Evolutionary conservation across 2,113 vertebrate genomes (phyloP).

Genomic region (Catharus fuscescens): DNA sequence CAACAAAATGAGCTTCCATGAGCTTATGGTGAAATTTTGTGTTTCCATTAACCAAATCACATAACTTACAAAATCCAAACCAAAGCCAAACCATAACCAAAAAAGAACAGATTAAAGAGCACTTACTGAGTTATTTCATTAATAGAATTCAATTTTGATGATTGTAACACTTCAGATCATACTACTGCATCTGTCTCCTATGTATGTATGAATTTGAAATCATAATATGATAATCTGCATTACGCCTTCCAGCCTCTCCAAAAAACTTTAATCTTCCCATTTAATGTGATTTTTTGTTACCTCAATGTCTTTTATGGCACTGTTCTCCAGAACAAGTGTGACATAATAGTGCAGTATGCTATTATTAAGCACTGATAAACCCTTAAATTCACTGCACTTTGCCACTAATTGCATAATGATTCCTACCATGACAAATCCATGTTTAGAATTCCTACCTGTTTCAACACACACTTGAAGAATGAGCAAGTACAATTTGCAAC

Average conservation of each 20-base stretch:
- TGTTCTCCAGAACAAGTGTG: not conserved
- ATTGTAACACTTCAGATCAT: not conserved
- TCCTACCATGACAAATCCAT: not conserved
- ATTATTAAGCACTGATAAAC: not conserved
- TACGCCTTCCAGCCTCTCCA: not conserved
- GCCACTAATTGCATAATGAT: not conserved
- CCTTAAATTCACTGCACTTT: not conserved
- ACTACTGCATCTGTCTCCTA: not conserved
- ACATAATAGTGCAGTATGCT: not conserved
- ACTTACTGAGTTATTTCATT: not conserved
- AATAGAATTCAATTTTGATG: not conserved
- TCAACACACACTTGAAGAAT: not conserved
- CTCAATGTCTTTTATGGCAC: not conserved
- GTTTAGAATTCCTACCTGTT: not conserved
- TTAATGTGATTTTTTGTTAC: not conserved
- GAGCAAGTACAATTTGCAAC: not conserved
- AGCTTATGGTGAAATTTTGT: not conserved
- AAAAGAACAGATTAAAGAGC: not conserved
- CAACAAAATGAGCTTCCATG: not conserved
- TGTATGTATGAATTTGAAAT: not conserved
- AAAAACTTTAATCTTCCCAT: not conserved
- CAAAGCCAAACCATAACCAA: not conserved
- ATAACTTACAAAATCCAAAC: not conserved
- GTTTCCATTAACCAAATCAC: not conserved
- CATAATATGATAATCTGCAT: not conserved